These are phyloP conservation scores for Scaeva pyrastri DNA, from an alignment of 2,888 invertebrate species.

Conservation along the genomic window DNA sequence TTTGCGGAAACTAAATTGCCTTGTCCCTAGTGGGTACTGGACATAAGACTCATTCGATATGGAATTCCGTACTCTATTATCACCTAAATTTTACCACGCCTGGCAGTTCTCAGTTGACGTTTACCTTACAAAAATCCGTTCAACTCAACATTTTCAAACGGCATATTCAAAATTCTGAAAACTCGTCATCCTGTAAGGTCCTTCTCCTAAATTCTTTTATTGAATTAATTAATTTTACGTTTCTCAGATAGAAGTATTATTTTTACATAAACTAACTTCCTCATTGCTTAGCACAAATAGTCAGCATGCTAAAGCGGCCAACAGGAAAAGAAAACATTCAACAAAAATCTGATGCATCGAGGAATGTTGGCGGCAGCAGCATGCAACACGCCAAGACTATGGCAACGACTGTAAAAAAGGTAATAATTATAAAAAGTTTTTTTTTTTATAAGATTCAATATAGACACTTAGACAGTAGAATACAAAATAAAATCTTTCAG, in stretches of 20 bases:
- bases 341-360: slow-evolving; percentile 46
- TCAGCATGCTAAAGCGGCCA: slow-evolving; percentile 59
- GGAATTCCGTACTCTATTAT: background rate
- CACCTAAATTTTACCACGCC: background rate
- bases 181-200: slow-evolving; percentile 1
- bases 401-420: slow-evolving; percentile 53
- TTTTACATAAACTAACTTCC: background rate
- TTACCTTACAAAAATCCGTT: slow-evolving; percentile 39
- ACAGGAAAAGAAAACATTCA: slow-evolving; percentile 63
- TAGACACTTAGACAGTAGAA: too few relatives aligned
- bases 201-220: background rate
- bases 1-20: too few relatives aligned
- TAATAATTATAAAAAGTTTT: background rate
- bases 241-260: background rate
- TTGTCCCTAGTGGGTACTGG: too few relatives aligned
- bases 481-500: slow-evolving; percentile 5
- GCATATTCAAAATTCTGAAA: slow-evolving; percentile 64
- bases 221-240: background rate
- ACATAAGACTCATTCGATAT: background rate
- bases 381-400: slow-evolving; percentile 25
- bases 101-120: slow-evolving; percentile 37
- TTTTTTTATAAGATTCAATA: background rate
- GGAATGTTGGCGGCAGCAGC: slow-evolving; percentile 34
- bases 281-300: background rate
- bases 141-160: slow-evolving; percentile 58